Percentiles rank a stretch among this genome's conserved stretches.
Evolutionary conservation across 2,797 vertebrate genomes (phyloP).

Genomic region (Megaceryle alcyon): DNA sequence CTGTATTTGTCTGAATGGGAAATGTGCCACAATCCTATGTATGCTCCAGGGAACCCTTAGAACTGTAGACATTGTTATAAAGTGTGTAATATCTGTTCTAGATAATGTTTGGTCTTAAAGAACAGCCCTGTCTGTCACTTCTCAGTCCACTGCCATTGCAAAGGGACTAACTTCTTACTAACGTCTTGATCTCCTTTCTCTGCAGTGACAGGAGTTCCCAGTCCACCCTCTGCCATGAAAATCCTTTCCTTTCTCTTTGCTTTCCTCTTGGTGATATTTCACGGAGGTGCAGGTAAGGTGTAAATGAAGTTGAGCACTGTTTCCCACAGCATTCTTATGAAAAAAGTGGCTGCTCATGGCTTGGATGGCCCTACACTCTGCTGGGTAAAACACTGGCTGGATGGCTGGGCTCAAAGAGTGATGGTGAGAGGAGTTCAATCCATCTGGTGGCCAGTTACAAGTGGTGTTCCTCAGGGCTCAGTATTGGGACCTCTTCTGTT

Average conservation of each 20-base stretch:
- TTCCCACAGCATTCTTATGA: no score
- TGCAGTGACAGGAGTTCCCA: background rate
- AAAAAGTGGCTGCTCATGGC: no score
- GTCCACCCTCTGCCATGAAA: conserved; percentile 26
- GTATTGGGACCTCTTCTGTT: no score
- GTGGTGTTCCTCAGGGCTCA: no score
- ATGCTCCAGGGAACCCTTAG: background rate
- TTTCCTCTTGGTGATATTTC: conserved; percentile 19
- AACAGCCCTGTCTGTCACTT: background rate
- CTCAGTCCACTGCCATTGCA: background rate
- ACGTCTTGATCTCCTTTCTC: background rate
- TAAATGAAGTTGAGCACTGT: background rate
- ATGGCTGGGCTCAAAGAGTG: no score
- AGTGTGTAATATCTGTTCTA: background rate
- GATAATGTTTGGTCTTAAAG: background rate
- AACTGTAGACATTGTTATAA: background rate
- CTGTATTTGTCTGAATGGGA: background rate
- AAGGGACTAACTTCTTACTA: background rate
- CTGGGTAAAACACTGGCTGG: no score
- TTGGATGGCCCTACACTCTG: no score
- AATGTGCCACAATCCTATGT: rapidly evolving
- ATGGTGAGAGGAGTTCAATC: no score
- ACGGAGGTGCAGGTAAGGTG: conserved; percentile 11
- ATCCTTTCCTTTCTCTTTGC: conserved; percentile 16
- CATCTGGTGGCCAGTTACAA: no score